phyloP scores from a whole-genome alignment of 2,888 invertebrate genomes.

The Heliconius aoede region DNA sequence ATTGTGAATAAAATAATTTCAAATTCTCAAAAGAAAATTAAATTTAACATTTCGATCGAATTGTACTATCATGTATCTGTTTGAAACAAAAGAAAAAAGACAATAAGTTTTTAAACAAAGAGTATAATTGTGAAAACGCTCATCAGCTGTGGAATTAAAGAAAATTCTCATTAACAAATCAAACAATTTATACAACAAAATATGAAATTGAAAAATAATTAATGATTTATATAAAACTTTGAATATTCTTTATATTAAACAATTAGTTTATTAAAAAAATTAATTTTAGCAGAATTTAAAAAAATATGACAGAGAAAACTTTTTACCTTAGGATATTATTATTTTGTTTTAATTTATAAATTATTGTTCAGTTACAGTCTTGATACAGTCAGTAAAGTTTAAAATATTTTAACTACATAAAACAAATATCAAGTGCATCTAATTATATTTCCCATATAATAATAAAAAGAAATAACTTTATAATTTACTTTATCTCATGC shows the following conservation, averaged over 20 bases:
- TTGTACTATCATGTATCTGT: not conserved
- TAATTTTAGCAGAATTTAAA: not conserved
- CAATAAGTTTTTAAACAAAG: slow-evolving; percentile 1
- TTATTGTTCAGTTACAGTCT: slow-evolving; percentile 7
- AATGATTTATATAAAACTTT: not conserved
- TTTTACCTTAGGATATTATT: not conserved
- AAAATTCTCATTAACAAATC: slow-evolving; percentile 1
- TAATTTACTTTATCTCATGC: too few relatives aligned
- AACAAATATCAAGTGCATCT: not conserved
- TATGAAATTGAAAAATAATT: slow-evolving; percentile 8
- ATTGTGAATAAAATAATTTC: not conserved
- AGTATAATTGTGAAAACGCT: slow-evolving; percentile 2
- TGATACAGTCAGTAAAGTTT: slow-evolving; percentile 17
- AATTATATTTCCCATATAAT: not conserved
- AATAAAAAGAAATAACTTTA: not conserved
- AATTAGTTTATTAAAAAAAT: not conserved
- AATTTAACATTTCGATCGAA: not conserved
- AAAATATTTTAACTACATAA: too few relatives aligned
- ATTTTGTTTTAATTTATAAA: not conserved
- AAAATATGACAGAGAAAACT: not conserved
- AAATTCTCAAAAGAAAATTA: not conserved
- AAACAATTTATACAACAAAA: slow-evolving; percentile 8
- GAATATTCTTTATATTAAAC: not conserved
- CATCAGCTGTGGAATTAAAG: slow-evolving; percentile 11
- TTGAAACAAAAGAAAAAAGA: slow-evolving; percentile 7